Percentiles rank a stretch among this genome's conserved stretches.
Conservation (phyloP, 2,797 vertebrate species). For the Myoxocephalus aenaeus region DNA sequence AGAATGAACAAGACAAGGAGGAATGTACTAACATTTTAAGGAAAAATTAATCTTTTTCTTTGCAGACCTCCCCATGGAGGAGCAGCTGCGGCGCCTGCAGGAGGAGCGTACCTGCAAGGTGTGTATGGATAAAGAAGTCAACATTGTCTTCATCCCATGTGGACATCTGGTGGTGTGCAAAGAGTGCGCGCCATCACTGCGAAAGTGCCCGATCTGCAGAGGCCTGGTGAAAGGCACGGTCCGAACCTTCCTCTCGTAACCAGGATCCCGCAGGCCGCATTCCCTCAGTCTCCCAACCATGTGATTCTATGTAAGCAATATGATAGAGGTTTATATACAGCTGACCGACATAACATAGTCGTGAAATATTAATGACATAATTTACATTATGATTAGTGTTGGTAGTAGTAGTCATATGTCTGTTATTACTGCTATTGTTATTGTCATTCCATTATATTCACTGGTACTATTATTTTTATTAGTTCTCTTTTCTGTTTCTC, state of each 20-base stretch:
- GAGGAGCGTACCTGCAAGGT: constrained; percentile 99
- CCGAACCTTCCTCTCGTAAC: constrained; percentile 94
- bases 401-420: not conserved
- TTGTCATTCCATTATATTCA: not conserved
- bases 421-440: not conserved
- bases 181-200: constrained; percentile 94
- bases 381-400: not conserved
- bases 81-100: constrained; percentile 93
- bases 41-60: not conserved
- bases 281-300: not conserved
- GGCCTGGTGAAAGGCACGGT: constrained; percentile 97
- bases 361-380: not conserved
- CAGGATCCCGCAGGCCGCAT: not conserved
- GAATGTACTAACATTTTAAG: not conserved
- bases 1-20: not conserved
- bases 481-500: not conserved
- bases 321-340: not conserved
- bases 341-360: not conserved
- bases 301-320: constrained; percentile 60
- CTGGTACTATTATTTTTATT: not conserved
- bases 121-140: constrained; percentile 99
- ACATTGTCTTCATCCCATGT: constrained; percentile 98
- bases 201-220: constrained; percentile 97
- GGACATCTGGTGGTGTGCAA: constrained; percentile 98
- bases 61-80: constrained; percentile 95